A percentile compares a stretch with the other conserved stretches of the same genome.
Conservation (phyloP, 1,140 invertebrate species). For the Anastrepha ludens region DNA sequence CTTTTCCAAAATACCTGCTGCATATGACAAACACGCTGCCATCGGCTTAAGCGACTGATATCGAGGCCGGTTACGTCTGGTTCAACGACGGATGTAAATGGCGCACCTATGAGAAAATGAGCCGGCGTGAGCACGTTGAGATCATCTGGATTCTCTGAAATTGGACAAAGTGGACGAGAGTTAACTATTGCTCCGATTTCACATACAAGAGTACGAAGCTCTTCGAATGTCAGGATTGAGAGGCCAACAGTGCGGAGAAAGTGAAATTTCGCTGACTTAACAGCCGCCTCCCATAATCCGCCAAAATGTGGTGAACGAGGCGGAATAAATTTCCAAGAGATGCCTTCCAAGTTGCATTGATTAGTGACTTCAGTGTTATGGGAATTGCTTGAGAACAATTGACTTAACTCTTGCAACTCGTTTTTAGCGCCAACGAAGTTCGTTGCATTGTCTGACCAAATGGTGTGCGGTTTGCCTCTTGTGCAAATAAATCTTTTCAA, state of each 20-base stretch:
- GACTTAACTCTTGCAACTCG: constrained; percentile 20
- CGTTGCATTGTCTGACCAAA: constrained; percentile 69
- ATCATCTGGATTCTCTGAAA: background rate
- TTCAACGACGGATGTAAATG: constrained; percentile 64
- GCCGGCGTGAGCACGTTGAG: constrained; percentile 50
- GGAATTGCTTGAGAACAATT: constrained; percentile 52
- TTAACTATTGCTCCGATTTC: constrained; percentile 54
- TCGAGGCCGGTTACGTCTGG: constrained; percentile 57
- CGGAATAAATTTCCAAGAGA: constrained; percentile 59
- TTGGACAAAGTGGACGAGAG: constrained; percentile 35
- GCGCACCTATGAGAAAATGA: constrained; percentile 57
- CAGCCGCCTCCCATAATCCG: constrained; percentile 52
- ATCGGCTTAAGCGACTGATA: constrained; percentile 43
- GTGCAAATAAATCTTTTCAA: constrained; percentile 65
- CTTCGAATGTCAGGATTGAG: constrained; percentile 49
- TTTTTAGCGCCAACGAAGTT: constrained; percentile 56
- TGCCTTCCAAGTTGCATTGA: constrained; percentile 57
- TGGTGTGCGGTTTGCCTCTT: constrained; percentile 57
- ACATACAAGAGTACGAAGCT: constrained; percentile 61
- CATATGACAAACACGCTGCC: constrained; percentile 33
- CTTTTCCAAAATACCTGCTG: constrained; percentile 56
- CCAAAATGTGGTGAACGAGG: constrained; percentile 43
- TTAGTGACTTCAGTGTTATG: background rate
- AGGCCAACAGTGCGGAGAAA: constrained; percentile 28
- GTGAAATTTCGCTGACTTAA: constrained; percentile 55